Percentiles rank a stretch among this genome's conserved stretches.
Evolutionary conservation across 2,113 vertebrate genomes (phyloP).

Genomic region (Heterochromis multidens): DNA sequence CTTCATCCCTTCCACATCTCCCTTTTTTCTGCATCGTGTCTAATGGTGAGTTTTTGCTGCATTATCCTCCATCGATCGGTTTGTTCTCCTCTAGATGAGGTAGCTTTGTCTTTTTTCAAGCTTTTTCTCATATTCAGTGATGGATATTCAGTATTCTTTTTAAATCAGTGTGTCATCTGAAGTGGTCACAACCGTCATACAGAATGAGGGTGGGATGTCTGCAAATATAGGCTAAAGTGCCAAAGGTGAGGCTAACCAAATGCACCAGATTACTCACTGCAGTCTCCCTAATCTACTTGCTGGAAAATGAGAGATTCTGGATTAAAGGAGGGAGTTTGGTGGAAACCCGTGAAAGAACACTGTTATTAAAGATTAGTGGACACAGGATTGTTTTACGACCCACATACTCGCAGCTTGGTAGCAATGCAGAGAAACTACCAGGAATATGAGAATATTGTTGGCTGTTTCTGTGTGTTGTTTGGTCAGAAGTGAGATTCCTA

Average conservation of each 20-base stretch:
- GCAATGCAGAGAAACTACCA: neutral
- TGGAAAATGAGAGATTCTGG: constrained; percentile 48
- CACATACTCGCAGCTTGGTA: constrained; percentile 18
- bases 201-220: neutral
- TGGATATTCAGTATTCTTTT: neutral
- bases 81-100: neutral
- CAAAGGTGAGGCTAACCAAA: constrained; percentile 41
- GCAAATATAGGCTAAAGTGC: constrained; percentile 25
- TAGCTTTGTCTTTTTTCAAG: neutral
- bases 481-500: neutral
- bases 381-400: constrained; percentile 37
- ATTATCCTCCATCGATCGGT: neutral
- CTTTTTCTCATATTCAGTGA: neutral
- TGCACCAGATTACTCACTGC: constrained; percentile 41
- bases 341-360: constrained; percentile 35
- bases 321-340: constrained; percentile 55
- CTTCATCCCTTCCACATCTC: constrained; percentile 3
- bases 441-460: neutral
- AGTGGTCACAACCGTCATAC: neutral
- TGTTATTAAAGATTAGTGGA: constrained; percentile 55
- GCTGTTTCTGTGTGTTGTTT: neutral
- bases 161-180: neutral
- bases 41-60: constrained; percentile 39
- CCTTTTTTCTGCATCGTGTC: neutral
- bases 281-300: constrained; percentile 37